Conservation (phyloP, 30 jellyfish, hydroid and myxozoan genomes). For the Chironex yamaguchii region DNA sequence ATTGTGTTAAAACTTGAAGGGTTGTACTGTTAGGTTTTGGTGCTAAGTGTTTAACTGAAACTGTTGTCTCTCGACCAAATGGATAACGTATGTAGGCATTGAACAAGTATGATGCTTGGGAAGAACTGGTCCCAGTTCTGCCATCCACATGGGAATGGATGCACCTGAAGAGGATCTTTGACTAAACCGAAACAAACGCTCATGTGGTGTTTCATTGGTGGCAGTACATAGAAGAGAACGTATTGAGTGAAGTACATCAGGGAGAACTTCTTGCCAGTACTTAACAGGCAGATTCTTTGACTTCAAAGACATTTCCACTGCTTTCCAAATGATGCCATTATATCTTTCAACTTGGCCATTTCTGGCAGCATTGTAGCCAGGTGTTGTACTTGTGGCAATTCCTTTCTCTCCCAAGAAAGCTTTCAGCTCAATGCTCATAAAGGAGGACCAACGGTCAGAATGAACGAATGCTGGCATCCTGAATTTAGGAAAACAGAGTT, state of each 20-base stretch:
- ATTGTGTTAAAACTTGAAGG: too few relatives aligned
- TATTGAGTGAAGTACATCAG: constrained; percentile 79
- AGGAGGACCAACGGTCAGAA: constrained; percentile 51
- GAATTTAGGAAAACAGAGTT: constrained; percentile 40
- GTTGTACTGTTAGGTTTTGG: too few relatives aligned
- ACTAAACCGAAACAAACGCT: constrained; percentile 66
- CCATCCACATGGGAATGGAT: constrained; percentile 59
- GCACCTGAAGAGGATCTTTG: constrained; percentile 62
- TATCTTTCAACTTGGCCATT: constrained; percentile 83
- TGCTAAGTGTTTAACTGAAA: too few relatives aligned
- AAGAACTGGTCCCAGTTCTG: constrained; percentile 58
- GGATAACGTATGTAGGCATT: too few relatives aligned
- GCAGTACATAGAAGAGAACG: constrained; percentile 81
- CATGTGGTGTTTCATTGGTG: constrained; percentile 83
- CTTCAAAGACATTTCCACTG: constrained; percentile 53
- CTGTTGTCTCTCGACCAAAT: too few relatives aligned
- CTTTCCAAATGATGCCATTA: constrained; percentile 76
- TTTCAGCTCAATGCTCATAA: constrained; percentile 41
- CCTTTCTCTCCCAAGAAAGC: constrained; percentile 1
- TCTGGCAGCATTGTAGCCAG: constrained; percentile 65
- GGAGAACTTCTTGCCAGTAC: constrained; percentile 67
- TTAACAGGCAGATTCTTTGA: constrained; percentile 39
- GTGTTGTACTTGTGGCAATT: constrained; percentile 61
- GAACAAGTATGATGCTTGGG: constrained; percentile 22
- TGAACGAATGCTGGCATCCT: constrained; percentile 67